These are phyloP conservation scores for Athrips mouffetella DNA, from an alignment of 2,888 invertebrate species.

Conservation along the genomic window DNA sequence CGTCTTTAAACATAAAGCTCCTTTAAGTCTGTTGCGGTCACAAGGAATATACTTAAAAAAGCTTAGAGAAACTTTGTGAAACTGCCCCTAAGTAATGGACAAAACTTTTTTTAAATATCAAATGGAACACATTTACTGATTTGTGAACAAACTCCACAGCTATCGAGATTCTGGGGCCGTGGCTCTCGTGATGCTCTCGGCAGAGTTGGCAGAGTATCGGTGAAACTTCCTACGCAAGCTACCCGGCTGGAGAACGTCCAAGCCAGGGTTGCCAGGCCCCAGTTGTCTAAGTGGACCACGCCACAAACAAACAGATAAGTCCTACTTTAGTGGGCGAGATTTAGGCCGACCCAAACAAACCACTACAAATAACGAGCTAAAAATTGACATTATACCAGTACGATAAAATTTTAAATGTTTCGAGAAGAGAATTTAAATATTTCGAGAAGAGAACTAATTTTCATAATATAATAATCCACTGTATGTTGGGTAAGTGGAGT, in stretches of 20 bases:
- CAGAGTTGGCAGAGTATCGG: conserved; percentile 37
- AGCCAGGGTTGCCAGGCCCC: conserved; percentile 32
- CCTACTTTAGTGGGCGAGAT: conserved; percentile 19
- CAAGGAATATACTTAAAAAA: no score
- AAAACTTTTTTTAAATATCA: no score
- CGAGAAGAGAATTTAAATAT: no score
- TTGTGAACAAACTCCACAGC: conserved; percentile 61
- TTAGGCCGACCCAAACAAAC: conserved; percentile 8
- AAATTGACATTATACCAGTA: no score
- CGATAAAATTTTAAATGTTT: no score
- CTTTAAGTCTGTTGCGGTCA: no score
- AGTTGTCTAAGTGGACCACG: conserved; percentile 46
- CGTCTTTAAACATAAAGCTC: no score
- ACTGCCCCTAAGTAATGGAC: no score
- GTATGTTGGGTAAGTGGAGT: conserved; percentile 6
- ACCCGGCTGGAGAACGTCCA: conserved; percentile 2
- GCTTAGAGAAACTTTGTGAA: no score
- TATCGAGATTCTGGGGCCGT: conserved; percentile 47
- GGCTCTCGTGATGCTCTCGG: conserved; percentile 45
- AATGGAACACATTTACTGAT: conserved; percentile 38
- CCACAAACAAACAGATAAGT: conserved; percentile 52
- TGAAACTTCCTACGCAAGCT: conserved; percentile 36
- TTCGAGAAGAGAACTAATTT: no score
- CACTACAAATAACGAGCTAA: no score
- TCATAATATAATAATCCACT: no score